Evolutionary conservation across 2,797 vertebrate species (phyloP), one percentile per base, ranked within the genome.

Genomic region (Myripristis jacobus): DNA sequence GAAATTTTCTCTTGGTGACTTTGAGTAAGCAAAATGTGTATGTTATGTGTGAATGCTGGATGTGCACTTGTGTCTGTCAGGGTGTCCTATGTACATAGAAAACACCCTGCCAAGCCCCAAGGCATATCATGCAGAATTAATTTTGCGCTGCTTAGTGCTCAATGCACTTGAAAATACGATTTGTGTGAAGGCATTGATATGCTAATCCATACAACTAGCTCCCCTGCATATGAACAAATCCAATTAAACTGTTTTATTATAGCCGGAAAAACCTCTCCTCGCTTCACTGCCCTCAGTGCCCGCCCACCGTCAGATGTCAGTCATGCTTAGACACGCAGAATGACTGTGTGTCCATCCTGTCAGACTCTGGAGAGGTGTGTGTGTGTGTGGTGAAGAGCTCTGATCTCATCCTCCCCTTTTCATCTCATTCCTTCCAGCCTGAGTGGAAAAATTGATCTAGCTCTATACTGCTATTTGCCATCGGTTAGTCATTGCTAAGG

Each of bases 161-260:
- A 94, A 89, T 94, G 89, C 94, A 90, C 93, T 94, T 92, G 92
- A 94, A 95, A 94, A 95, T 92, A 91, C 59, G 92, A 94, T 95
- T 94, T 94, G 92, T 95, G 91, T 91, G 91, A 92, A 93, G 90
- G 92, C 92, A 94, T 94, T 95, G 93, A 94, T 93, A 94, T 95
- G 94, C 93, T 95, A 94, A 95, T 95, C 90, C 91, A 91, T 91
- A 94, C 93, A 95, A 94, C 91, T 85, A 81, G 84, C 92, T 93
- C 83, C 78, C 80, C 82, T 89, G 90, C 93, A 92, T 92, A 88
- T 78, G 93, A 94, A 94, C 93, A 95, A 94, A 95, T 95, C 93
- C 94, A 95, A 95, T 95, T 94, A 93, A 94, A 93, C 84, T 87
- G 88, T 93, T 94, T 93, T 93, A 95, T 94, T 94, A 94, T 87